Percentiles rank a stretch among this genome's conserved stretches.
These are phyloP conservation scores for Chirona hameri DNA, from an alignment of 2,888 invertebrate genomes.

Conservation along the genomic window DNA sequence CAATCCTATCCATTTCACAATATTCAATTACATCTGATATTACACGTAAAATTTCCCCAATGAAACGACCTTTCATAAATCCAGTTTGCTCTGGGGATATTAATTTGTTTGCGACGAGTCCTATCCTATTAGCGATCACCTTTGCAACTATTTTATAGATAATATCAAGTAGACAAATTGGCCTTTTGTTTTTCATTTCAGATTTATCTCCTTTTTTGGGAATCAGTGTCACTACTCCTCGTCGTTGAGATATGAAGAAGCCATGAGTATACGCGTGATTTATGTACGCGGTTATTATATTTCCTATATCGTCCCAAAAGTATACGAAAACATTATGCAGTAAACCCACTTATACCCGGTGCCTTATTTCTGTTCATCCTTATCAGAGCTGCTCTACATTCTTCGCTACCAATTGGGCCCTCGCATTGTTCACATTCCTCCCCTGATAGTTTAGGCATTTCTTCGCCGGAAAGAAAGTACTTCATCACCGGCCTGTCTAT, in stretches of 20 bases:
- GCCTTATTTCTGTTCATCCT: neutral
- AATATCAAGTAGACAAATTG: neutral
- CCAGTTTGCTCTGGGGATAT: neutral
- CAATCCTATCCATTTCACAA: neutral
- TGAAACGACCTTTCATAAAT: neutral
- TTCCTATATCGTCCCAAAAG: neutral
- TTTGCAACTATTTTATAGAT: neutral
- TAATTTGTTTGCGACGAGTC: neutral
- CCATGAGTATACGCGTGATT: neutral
- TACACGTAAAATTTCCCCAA: neutral
- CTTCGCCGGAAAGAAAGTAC: neutral
- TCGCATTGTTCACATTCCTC: neutral
- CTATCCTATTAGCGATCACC: neutral
- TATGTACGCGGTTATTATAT: neutral
- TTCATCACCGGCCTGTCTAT: neutral
- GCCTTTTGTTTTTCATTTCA: neutral
- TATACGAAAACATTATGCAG: neutral
- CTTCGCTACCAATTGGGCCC: neutral
- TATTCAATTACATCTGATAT: neutral
- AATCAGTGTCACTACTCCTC: neutral
- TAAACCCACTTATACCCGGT: neutral
- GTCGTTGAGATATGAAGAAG: neutral
- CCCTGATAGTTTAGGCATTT: neutral
- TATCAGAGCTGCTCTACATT: neutral
- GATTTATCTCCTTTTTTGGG: neutral